Conservation (phyloP, 2,888 invertebrate genomes). For the Agrotis clavis region DNA sequence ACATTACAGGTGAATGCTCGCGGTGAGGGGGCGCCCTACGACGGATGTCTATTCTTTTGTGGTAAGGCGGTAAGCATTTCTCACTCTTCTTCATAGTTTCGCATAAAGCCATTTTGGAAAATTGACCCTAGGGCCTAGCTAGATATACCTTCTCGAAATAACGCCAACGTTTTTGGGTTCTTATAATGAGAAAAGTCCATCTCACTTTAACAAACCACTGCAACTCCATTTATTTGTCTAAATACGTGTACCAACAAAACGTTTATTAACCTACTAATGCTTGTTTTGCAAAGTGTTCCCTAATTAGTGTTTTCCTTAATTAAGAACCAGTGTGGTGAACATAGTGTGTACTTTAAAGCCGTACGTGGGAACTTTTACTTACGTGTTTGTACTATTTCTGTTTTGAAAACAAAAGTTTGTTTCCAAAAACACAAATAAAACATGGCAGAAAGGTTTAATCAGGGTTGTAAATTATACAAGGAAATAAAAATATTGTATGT, state of each 20-base stretch:
- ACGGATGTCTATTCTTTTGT: too few relatives aligned
- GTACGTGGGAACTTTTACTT: neutral
- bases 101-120: too few relatives aligned
- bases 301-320: conserved; percentile 17
- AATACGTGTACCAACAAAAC: neutral
- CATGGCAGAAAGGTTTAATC: neutral
- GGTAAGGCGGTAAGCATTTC: too few relatives aligned
- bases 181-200: too few relatives aligned
- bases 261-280: neutral
- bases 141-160: too few relatives aligned
- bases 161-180: neutral
- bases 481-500: neutral
- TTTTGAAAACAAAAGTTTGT: neutral
- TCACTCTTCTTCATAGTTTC: too few relatives aligned
- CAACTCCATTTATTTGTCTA: too few relatives aligned
- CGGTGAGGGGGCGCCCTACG: too few relatives aligned
- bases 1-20: too few relatives aligned
- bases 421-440: neutral
- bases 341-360: neutral
- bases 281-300: conserved; percentile 5
- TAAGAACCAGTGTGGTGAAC: neutral
- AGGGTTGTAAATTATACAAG: neutral
- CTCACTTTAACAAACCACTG: too few relatives aligned
- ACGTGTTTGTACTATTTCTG: neutral
- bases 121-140: too few relatives aligned